Percentiles rank a stretch among this genome's conserved stretches.
phyloP scores from a whole-genome alignment of 2,888 invertebrate species.

The Tinea trinotella region DNA sequence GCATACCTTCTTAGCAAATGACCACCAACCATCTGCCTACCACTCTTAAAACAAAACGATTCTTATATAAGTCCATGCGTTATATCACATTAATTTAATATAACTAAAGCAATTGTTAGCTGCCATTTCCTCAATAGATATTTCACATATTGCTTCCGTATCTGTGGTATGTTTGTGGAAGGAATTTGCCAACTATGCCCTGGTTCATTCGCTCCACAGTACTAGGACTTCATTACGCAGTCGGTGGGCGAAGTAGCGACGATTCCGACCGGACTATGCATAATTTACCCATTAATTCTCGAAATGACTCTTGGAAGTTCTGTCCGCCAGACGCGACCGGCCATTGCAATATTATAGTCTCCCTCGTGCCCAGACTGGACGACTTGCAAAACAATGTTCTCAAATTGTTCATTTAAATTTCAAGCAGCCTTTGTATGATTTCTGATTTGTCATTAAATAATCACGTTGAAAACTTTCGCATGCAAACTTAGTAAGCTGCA shows the following conservation, averaged over 20 bases:
- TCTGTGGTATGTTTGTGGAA: conserved; percentile 8
- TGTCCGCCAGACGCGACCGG: conserved; percentile 51
- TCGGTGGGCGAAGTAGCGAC: conserved; percentile 50
- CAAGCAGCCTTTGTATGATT: not conserved
- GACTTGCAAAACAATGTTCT: conserved; percentile 4
- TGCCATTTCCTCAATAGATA: not conserved
- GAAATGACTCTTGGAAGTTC: conserved; percentile 62
- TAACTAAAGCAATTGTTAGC: too few species aligned
- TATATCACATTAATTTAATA: too few species aligned
- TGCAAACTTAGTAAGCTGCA: not conserved
- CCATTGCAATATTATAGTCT: conserved; percentile 30
- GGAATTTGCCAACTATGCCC: conserved; percentile 12
- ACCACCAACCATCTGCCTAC: too few species aligned
- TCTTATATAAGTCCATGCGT: too few species aligned
- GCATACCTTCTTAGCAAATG: too few species aligned
- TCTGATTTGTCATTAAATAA: not conserved
- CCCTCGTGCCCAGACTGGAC: not conserved
- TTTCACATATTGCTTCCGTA: conserved; percentile 3
- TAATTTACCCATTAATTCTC: conserved; percentile 66
- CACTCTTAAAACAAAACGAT: too few species aligned
- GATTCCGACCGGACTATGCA: conserved; percentile 62
- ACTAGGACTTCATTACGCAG: conserved; percentile 48
- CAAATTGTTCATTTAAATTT: not conserved
- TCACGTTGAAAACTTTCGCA: not conserved
- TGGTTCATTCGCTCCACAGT: not conserved